These are phyloP conservation scores for Nothoprocta pentlandii DNA, from an alignment of 2,113 vertebrate species.

Conservation along the genomic window DNA sequence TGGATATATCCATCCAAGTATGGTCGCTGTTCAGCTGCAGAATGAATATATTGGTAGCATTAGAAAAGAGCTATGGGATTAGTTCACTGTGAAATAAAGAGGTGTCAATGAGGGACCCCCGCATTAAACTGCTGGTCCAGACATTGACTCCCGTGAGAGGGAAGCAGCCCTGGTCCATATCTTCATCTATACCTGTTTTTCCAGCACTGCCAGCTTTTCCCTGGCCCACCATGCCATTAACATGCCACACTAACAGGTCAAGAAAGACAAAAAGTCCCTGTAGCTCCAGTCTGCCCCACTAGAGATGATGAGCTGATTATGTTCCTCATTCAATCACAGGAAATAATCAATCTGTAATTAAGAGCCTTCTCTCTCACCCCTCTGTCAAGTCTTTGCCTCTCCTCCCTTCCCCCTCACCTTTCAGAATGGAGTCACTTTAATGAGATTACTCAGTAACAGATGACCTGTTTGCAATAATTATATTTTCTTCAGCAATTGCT, in stretches of 20 bases:
- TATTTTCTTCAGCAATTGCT: conserved; percentile 73
- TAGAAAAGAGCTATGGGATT: neutral
- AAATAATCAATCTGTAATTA: conserved; percentile 79
- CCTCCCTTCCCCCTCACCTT: conserved; percentile 19
- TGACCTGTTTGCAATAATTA: conserved; percentile 83
- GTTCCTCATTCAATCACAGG: conserved; percentile 63
- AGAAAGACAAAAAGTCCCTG: conserved; percentile 12
- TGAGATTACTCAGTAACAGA: conserved; percentile 83
- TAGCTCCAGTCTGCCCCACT: neutral
- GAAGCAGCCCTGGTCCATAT: neutral
- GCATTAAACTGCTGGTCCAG: neutral
- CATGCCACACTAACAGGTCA: neutral
- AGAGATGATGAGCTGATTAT: conserved; percentile 64
- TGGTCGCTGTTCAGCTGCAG: neutral
- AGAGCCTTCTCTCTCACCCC: conserved; percentile 31
- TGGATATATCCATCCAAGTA: fast-evolving
- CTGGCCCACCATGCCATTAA: neutral
- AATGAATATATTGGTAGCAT: fast-evolving
- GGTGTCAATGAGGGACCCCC: fast-evolving
- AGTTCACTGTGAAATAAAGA: neutral
- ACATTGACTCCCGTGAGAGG: neutral
- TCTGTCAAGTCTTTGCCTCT: neutral
- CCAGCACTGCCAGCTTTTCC: neutral
- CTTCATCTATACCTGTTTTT: neutral
- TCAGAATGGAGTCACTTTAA: conserved; percentile 74